phyloP scores from a whole-genome alignment of 1,140 invertebrate species.

The Drosophila parabipectinata region DNA sequence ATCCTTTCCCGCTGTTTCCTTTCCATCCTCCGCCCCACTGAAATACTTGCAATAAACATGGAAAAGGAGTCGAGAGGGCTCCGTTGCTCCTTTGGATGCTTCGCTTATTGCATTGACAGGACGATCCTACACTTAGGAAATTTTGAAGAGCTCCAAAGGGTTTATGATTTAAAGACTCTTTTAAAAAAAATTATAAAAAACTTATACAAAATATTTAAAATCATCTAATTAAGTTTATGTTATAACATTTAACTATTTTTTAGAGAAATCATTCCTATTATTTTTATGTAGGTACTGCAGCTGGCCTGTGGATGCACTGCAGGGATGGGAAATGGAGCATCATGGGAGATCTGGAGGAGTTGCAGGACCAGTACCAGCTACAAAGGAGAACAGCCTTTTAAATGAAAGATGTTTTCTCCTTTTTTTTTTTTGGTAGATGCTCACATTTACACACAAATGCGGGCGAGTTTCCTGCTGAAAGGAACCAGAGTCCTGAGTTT shows the following conservation, averaged over 20 bases:
- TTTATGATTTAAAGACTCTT: not conserved
- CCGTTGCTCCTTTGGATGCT: slow-evolving; percentile 66
- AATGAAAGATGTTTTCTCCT: slow-evolving; percentile 65
- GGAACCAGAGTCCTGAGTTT: slow-evolving; percentile 43
- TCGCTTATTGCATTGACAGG: slow-evolving; percentile 79
- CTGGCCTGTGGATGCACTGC: slow-evolving; percentile 36
- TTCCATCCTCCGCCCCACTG: slow-evolving; percentile 47
- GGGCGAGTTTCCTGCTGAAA: slow-evolving; percentile 65
- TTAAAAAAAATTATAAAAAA: not conserved
- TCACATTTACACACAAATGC: slow-evolving; percentile 56
- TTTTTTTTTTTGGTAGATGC: slow-evolving; percentile 30
- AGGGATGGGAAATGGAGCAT: slow-evolving; percentile 1
- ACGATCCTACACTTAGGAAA: slow-evolving; percentile 23
- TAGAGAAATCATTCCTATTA: not conserved
- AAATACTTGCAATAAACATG: slow-evolving; percentile 80
- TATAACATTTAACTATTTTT: not conserved
- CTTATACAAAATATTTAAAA: not conserved
- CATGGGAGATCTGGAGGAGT: slow-evolving; percentile 14
- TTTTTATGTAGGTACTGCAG: slow-evolving; percentile 13
- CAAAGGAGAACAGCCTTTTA: slow-evolving; percentile 55
- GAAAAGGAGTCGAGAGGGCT: slow-evolving; percentile 48
- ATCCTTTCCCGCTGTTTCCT: slow-evolving; percentile 34
- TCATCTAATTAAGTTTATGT: too few species aligned
- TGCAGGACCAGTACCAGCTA: slow-evolving; percentile 44
- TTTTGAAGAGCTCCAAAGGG: not conserved